These are phyloP conservation scores for Dryas iulia DNA, from an alignment of 1,140 invertebrate genomes.

Conservation along the genomic window DNA sequence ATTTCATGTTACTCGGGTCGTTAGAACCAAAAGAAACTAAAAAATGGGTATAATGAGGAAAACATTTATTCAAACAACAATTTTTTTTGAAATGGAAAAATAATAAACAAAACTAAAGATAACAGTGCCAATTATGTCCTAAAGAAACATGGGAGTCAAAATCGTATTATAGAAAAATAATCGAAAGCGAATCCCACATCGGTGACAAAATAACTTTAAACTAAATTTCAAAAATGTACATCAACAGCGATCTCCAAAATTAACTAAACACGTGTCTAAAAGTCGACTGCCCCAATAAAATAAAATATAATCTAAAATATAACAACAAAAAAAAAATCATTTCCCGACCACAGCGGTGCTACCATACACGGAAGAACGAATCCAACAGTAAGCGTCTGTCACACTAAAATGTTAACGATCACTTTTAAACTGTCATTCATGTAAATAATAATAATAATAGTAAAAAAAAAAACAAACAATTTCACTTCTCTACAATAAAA, in stretches of 20 bases:
- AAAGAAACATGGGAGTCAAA: slow-evolving; percentile 33
- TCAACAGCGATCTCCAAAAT: slow-evolving; percentile 53
- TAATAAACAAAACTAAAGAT: slow-evolving; percentile 69
- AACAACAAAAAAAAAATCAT: slow-evolving; percentile 57
- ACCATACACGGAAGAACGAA: slow-evolving; percentile 1
- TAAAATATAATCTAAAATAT: slow-evolving; percentile 74
- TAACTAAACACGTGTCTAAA: slow-evolving; percentile 59
- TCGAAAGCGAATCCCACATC: slow-evolving; percentile 22
- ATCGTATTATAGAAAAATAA: slow-evolving; percentile 1
- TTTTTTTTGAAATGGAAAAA: slow-evolving; percentile 50
- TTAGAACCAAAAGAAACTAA: slow-evolving; percentile 55
- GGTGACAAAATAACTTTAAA: slow-evolving; percentile 30
- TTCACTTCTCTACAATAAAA: not conserved
- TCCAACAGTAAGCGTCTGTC: not conserved
- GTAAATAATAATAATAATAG: not conserved
- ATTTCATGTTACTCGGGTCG: slow-evolving; percentile 7
- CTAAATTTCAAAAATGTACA: slow-evolving; percentile 45
- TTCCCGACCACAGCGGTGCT: not conserved
- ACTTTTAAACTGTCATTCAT: not conserved
- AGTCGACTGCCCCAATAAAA: slow-evolving; percentile 64
- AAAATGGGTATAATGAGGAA: slow-evolving; percentile 63
- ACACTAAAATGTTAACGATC: not conserved
- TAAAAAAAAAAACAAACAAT: too few species aligned
- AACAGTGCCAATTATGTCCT: slow-evolving; percentile 73
- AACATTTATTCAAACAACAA: slow-evolving; percentile 74